phyloP scores from a whole-genome alignment of 30 jellyfish, hydroid and myxozoan species.

The Cassiopea xamachana region DNA sequence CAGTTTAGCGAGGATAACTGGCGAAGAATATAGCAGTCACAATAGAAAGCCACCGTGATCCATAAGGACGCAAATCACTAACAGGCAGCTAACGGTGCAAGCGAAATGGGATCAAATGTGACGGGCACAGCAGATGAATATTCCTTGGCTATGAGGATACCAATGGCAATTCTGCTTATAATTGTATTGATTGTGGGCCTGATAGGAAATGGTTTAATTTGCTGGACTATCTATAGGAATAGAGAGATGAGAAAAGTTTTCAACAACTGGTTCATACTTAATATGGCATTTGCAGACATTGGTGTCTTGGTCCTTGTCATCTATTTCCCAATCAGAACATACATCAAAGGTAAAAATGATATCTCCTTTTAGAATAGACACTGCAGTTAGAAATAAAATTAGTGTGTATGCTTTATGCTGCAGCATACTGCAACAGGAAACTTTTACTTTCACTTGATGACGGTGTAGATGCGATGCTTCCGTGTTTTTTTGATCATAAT shows the following conservation, averaged over 20 bases:
- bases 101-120: neutral
- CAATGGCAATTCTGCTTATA: conserved; percentile 55
- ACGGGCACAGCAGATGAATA: conserved; percentile 49
- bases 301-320: conserved; percentile 66
- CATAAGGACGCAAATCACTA: too few relatives aligned
- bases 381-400: too few relatives aligned
- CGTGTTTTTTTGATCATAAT: too few relatives aligned
- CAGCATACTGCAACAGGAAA: too few relatives aligned
- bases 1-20: too few relatives aligned
- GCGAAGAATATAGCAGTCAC: too few relatives aligned
- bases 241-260: conserved; percentile 64
- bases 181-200: conserved; percentile 58
- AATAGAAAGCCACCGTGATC: too few relatives aligned
- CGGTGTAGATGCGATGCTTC: too few relatives aligned
- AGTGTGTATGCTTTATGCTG: too few relatives aligned
- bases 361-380: too few relatives aligned
- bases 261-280: conserved; percentile 75
- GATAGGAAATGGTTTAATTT: conserved; percentile 59
- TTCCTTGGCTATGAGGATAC: conserved; percentile 64
- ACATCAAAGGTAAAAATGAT: conserved; percentile 55
- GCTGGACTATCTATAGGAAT: conserved; percentile 70
- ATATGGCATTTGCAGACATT: conserved; percentile 69
- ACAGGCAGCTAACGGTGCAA: neutral
- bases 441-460: too few relatives aligned
- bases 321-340: conserved; percentile 65